Conservation (phyloP, 2,113 vertebrate species). For the Procavia capensis region DNA sequence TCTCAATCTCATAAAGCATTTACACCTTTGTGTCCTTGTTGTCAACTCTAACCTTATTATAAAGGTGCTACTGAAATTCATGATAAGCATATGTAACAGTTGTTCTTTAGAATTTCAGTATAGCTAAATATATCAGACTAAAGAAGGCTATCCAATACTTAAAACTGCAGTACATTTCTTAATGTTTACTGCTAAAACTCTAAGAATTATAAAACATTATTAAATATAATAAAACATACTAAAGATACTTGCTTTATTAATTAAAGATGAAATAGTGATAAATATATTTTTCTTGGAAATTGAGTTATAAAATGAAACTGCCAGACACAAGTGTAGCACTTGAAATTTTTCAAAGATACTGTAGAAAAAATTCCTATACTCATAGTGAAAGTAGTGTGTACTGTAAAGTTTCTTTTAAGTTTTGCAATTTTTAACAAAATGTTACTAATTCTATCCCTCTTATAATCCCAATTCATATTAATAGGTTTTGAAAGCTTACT, state of each 20-base stretch:
- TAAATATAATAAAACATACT: conserved; percentile 18
- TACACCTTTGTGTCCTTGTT: not conserved
- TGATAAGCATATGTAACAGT: conserved; percentile 35
- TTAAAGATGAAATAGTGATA: not conserved
- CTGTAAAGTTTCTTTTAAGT: not conserved
- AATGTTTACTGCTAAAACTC: conserved; percentile 49
- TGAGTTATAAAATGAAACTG: not conserved
- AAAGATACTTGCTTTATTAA: not conserved
- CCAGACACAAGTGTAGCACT: not conserved
- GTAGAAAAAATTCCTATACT: not conserved
- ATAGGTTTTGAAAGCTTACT: not conserved
- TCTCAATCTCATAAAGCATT: not conserved
- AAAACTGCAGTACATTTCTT: conserved; percentile 71
- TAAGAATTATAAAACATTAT: conserved; percentile 31
- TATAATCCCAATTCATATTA: not conserved
- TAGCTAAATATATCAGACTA: conserved; percentile 68
- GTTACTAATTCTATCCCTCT: not conserved
- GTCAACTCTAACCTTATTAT: not conserved
- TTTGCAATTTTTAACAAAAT: not conserved
- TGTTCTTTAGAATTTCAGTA: conserved; percentile 70
- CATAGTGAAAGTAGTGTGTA: not conserved
- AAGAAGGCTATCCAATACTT: conserved; percentile 49
- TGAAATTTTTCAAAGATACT: not conserved
- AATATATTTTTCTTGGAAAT: not conserved
- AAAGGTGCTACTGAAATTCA: not conserved